Evolutionary conservation across 2,888 invertebrate genomes (phyloP), one percentile per base, ranked within the genome.

Genomic region (Patella pellucida): DNA sequence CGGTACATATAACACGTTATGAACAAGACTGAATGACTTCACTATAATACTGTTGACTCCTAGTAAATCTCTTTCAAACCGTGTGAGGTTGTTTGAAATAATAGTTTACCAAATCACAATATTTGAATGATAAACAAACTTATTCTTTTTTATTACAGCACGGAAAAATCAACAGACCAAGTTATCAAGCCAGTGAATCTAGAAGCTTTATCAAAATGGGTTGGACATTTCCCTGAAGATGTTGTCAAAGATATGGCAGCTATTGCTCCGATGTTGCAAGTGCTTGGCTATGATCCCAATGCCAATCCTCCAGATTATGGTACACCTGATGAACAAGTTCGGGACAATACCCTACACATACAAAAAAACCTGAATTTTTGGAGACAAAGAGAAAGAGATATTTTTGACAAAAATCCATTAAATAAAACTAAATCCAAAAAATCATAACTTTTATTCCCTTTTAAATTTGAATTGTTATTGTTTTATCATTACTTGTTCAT

Each of bases 151-250:
- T 23, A 77, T 92, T 91, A 72, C 93, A 98, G 97, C 92, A 96
- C 97, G 90, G 98, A 99, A 92, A 94, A 98, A 79, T 98, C 98
- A 71, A 97, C 97, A 81, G 98, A 99, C 93, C 99, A 99, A 93
- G 98, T 99, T 86, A 97, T 99, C 91, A 98, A 98, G 89, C 97
- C 99, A 16, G 96, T 99, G 79, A 99, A 99, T 93, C 93, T 96
- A 89, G 98, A 98, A 92, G 99, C 99, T 71, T 93, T 99, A 81
- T 86, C 89, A 62, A 92, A 92, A 79, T 93, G 93, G 93, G 92
- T 92, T n/a, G 87, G 91, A 41, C 82, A 89, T 12, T 90, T 93
- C 72, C 92, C 93, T 0, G 94, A 94, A 23, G 98, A 99, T 92
- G 98, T 99, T 78, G 94, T 97, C 81, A 94, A 94, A 80, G 97